A percentile compares a stretch with the other conserved stretches of the same genome.
Evolutionary conservation across 2,888 invertebrate species (phyloP).

Genomic region (Chymomyza caudatula): DNA sequence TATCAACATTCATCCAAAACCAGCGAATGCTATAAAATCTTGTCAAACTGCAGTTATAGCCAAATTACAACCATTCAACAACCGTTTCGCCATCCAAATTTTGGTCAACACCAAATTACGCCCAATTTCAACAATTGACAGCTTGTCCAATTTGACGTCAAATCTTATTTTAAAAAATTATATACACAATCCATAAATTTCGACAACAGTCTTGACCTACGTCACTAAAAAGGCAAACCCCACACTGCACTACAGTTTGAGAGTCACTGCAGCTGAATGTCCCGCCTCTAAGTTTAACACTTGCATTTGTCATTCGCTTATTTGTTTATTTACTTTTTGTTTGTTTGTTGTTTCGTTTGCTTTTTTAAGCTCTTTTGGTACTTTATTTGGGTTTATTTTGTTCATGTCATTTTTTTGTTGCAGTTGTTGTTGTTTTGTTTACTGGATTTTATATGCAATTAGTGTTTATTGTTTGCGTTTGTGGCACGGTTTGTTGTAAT

Average conservation of each 20-base stretch:
- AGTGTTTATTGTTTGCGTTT: constrained; percentile 60
- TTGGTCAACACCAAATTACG: neutral
- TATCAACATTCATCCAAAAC: no score
- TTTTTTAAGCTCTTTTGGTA: constrained; percentile 41
- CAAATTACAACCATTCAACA: no score
- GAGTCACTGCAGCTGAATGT: constrained; percentile 52
- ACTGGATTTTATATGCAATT: constrained; percentile 60
- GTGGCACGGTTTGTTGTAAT: constrained; percentile 67
- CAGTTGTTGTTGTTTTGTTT: constrained; percentile 37
- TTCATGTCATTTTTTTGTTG: constrained; percentile 27
- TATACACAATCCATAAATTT: constrained; percentile 23
- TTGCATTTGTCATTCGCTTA: constrained; percentile 62
- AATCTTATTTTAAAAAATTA: neutral
- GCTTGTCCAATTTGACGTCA: neutral
- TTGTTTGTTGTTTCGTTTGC: constrained; percentile 54
- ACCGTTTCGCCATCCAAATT: neutral
- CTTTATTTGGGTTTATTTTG: neutral
- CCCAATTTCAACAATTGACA: neutral
- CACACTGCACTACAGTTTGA: constrained; percentile 22
- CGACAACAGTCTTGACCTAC: constrained; percentile 25
- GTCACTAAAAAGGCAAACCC: neutral
- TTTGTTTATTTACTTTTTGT: constrained; percentile 48
- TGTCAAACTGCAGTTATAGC: no score
- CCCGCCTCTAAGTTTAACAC: constrained; percentile 53
- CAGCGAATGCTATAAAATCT: no score